Evolutionary conservation across 2,113 vertebrate genomes (phyloP), one percentile per base, ranked within the genome.

Genomic region (Atlantisia rogersi): DNA sequence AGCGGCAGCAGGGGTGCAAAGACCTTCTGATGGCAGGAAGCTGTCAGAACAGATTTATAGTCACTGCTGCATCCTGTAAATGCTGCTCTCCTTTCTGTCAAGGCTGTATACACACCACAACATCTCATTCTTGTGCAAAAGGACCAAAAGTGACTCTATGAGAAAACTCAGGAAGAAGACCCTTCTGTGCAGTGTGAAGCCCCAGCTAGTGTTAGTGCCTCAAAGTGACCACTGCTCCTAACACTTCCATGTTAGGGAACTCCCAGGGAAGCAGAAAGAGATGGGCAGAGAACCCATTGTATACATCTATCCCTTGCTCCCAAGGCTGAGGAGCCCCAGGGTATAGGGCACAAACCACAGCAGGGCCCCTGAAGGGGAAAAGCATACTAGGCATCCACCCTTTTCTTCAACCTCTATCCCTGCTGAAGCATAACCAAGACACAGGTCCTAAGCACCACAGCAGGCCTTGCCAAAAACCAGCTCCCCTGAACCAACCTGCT

Each of bases 101-200:
- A 39, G 39, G 31, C 62, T 67, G 19, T 15, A 9, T 59, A 73
- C 35, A 31, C 12, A 88, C 26, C 65, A 70, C 25, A 28, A 68
- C 59, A 77, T 35, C 35, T 58, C 44, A 32, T 52, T 80, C 80
- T 70, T 26, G 21, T 40, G 46, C 46, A 74, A 84, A 84, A 74
- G 19, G 42, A 29, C 53, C 11, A 4, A 55, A 70, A 63, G 31
- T 29, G 67, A 39, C 25, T 80, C 63, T 32, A 46, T 8, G 20
- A 83, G 68, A 81, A 80, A 88, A 77, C 60, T 70, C 83, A 67
- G 37, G 52, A 88, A 94, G 69, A 65, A 31, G 40, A 64, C 31
- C 44, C 5, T 55, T n/a, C 71, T 17, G 24, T 20, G 44, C 26
- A 86, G 14, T 2, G n/a, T 1, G 2, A 90, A 71, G 63, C 46